phyloP scores from a whole-genome alignment of 2,888 invertebrate genomes.

The Catocala fraxini region DNA sequence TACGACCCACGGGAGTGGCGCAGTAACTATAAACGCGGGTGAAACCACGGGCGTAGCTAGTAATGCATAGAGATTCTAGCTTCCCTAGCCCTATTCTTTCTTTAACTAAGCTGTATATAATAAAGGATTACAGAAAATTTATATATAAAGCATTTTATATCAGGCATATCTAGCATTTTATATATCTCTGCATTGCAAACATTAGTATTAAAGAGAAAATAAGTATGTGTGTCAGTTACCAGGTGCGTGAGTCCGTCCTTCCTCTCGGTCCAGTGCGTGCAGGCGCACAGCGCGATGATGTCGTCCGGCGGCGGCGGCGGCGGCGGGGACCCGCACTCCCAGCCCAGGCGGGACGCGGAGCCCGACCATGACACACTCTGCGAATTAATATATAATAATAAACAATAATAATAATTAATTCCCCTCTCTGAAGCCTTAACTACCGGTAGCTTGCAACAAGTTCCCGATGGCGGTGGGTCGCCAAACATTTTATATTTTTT shows the following conservation, averaged over 20 bases:
- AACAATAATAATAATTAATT: background rate
- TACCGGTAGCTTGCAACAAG: background rate
- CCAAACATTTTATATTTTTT: too few species aligned
- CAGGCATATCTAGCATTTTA: too few species aligned
- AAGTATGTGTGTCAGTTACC: conserved; percentile 81
- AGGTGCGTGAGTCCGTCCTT: conserved; percentile 96
- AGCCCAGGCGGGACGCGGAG: conserved; percentile 92
- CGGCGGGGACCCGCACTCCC: conserved; percentile 78
- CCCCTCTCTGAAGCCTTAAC: background rate
- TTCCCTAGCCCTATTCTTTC: too few species aligned
- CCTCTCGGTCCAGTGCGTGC: conserved; percentile 97
- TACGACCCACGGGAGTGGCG: too few species aligned
- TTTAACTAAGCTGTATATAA: too few species aligned
- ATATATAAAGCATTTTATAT: too few species aligned
- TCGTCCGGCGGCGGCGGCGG: conserved; percentile 88
- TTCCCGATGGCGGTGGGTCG: too few species aligned
- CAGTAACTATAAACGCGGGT: too few species aligned
- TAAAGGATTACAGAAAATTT: too few species aligned
- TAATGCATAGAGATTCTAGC: too few species aligned
- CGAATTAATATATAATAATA: background rate
- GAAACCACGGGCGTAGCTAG: too few species aligned
- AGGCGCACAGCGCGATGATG: conserved; percentile 95
- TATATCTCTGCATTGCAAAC: too few species aligned
- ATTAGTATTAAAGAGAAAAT: background rate
- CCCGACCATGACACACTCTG: conserved; percentile 95